Percentiles rank a stretch among this genome's conserved stretches.
Evolutionary conservation across 2,797 vertebrate genomes (phyloP).

Genomic region (Falco biarmicus): DNA sequence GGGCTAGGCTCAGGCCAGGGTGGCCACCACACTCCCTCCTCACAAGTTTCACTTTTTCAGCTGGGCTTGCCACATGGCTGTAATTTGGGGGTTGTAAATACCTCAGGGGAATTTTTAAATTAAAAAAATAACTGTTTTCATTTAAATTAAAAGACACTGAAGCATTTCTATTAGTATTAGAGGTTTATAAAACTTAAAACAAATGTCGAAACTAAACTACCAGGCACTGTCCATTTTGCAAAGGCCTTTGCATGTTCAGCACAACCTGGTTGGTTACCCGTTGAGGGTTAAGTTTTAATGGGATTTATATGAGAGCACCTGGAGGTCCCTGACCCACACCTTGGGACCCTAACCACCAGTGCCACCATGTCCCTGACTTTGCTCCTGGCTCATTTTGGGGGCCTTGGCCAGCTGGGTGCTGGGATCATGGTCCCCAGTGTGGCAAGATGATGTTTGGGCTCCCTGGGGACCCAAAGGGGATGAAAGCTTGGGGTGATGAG

Average conservation of each 20-base stretch:
- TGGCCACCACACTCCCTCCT: not conserved
- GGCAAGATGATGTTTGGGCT: not conserved
- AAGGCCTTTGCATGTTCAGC: not conserved
- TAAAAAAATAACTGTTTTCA: conserved; percentile 23
- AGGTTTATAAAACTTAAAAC: conserved; percentile 34
- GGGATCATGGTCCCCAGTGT: not conserved
- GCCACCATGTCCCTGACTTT: not conserved
- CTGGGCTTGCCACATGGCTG: conserved; percentile 38
- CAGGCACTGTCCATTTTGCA: rapidly evolving
- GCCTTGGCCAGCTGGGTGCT: not conserved
- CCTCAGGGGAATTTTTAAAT: conserved; percentile 46
- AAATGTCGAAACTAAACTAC: not conserved
- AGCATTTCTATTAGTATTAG: conserved; percentile 28
- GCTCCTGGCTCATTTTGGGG: not conserved
- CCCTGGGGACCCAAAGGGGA: not conserved
- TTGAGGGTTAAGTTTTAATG: not conserved
- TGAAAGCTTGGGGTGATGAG: not conserved
- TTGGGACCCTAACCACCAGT: rapidly evolving
- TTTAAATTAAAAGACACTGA: conserved; percentile 41
- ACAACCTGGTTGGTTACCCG: rapidly evolving
- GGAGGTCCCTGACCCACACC: too few species aligned
- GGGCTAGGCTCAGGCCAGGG: not conserved
- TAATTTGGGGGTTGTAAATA: conserved; percentile 53
- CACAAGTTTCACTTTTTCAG: not conserved
- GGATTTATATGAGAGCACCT: not conserved